phyloP scores from a whole-genome alignment of 2,113 vertebrate genomes.

The Xerus inauris region DNA sequence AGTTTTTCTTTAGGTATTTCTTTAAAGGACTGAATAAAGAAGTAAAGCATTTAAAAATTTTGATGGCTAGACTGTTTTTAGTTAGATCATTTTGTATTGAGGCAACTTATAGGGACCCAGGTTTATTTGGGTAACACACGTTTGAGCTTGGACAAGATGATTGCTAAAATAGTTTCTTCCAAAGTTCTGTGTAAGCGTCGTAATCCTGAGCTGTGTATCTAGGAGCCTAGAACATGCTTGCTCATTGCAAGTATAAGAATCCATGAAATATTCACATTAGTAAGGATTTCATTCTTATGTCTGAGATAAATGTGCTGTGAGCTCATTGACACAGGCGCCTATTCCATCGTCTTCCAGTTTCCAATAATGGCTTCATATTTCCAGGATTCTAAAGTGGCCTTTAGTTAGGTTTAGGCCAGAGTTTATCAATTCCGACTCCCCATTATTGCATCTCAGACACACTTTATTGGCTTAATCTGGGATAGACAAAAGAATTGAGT shows the following conservation, averaged over 20 bases:
- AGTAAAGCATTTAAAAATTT: not conserved
- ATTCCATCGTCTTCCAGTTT: too few species aligned
- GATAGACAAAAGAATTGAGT: too few species aligned
- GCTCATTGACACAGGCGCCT: too few species aligned
- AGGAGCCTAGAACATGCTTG: not conserved
- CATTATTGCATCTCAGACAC: not conserved
- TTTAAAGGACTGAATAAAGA: not conserved
- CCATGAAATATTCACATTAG: not conserved
- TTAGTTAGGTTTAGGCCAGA: not conserved
- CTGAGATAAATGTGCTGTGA: too few species aligned
- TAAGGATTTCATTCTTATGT: too few species aligned
- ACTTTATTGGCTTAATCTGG: too few species aligned
- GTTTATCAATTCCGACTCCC: not conserved
- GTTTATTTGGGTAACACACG: not conserved
- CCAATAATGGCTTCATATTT: too few species aligned
- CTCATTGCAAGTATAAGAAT: not conserved
- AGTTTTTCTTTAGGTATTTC: not conserved
- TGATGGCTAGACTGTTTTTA: not conserved
- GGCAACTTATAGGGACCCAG: too few species aligned
- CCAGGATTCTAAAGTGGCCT: not conserved
- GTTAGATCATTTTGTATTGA: too few species aligned
- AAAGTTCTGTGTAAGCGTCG: not conserved
- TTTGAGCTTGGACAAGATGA: not conserved
- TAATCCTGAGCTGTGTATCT: not conserved
- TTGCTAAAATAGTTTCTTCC: not conserved